A percentile compares a stretch with the other conserved stretches of the same genome.
Evolutionary conservation across 2,113 vertebrate genomes (phyloP).

Genomic region (Aspiorhynchus laticeps): DNA sequence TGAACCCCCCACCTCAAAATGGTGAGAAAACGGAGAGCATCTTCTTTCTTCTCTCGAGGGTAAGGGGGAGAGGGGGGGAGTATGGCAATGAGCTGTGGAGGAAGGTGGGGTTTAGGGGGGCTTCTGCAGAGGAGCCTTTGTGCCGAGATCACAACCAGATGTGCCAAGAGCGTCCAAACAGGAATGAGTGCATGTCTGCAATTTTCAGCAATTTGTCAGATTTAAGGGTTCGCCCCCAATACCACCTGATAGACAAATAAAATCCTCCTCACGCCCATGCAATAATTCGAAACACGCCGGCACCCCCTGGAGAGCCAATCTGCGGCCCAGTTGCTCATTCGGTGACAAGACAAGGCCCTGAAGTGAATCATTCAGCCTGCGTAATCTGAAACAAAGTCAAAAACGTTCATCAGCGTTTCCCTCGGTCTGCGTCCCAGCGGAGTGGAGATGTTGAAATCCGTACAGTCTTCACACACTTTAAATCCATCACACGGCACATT

Average conservation of each 20-base stretch:
- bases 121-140: constrained; percentile 69
- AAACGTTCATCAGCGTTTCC: constrained; percentile 47
- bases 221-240: constrained; percentile 70
- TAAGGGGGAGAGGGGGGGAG: constrained; percentile 60
- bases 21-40: constrained; percentile 27
- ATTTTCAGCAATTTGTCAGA: constrained; percentile 85
- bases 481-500: constrained; percentile 62
- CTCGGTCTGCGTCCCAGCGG: background rate
- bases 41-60: constrained; percentile 41
- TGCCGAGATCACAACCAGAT: constrained; percentile 82
- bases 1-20: constrained; percentile 36
- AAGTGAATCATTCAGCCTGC: constrained; percentile 56
- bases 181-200: constrained; percentile 79
- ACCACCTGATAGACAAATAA: constrained; percentile 74
- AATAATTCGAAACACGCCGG: constrained; percentile 61
- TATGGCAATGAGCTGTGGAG: constrained; percentile 57
- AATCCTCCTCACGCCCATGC: constrained; percentile 60
- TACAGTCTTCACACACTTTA: constrained; percentile 56
- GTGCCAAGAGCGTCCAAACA: constrained; percentile 78
- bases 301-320: constrained; percentile 53
- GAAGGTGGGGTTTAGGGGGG: constrained; percentile 54
- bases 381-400: constrained; percentile 58
- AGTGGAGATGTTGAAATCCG: constrained; percentile 3
- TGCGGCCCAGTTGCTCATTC: constrained; percentile 56
- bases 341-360: constrained; percentile 60